Evolutionary conservation across 2,888 invertebrate species (phyloP).

Genomic region (Polymixis flavicincta): DNA sequence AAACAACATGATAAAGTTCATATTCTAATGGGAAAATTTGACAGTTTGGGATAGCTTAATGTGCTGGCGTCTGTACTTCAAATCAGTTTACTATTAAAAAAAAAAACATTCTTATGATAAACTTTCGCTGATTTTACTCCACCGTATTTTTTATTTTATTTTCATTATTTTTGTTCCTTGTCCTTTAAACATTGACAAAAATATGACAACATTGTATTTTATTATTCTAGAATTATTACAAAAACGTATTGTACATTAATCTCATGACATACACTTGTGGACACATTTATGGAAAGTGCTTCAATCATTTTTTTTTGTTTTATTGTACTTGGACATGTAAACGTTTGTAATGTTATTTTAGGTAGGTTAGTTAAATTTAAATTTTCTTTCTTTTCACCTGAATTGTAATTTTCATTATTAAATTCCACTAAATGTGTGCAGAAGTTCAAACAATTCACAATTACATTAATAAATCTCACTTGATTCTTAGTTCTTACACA

Average conservation of each 20-base stretch:
- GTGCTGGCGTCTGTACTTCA: too few species aligned
- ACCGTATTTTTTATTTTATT: neutral
- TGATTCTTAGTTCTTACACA: constrained; percentile 62
- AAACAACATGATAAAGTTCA: too few species aligned
- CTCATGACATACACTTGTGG: constrained; percentile 29
- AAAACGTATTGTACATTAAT: constrained; percentile 47
- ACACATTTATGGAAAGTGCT: constrained; percentile 27
- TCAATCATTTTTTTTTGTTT: neutral
- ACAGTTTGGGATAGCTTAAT: too few species aligned
- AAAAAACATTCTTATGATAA: neutral
- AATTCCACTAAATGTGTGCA: constrained; percentile 38
- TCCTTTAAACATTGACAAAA: constrained; percentile 21
- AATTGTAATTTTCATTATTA: neutral
- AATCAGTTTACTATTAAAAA: too few species aligned
- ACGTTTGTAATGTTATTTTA: constrained; percentile 1
- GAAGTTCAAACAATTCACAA: constrained; percentile 40
- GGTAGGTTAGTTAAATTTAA: neutral
- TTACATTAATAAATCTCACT: constrained; percentile 61
- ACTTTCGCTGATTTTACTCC: constrained; percentile 3
- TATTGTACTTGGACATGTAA: neutral
- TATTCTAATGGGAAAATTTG: too few species aligned
- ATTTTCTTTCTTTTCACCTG: neutral
- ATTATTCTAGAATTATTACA: constrained; percentile 52
- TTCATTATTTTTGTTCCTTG: neutral
- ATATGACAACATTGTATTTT: constrained; percentile 8